Percentiles rank a stretch among this genome's conserved stretches.
Evolutionary conservation across 1,140 invertebrate species (phyloP).

Genomic region (Cydia fagiglandana): DNA sequence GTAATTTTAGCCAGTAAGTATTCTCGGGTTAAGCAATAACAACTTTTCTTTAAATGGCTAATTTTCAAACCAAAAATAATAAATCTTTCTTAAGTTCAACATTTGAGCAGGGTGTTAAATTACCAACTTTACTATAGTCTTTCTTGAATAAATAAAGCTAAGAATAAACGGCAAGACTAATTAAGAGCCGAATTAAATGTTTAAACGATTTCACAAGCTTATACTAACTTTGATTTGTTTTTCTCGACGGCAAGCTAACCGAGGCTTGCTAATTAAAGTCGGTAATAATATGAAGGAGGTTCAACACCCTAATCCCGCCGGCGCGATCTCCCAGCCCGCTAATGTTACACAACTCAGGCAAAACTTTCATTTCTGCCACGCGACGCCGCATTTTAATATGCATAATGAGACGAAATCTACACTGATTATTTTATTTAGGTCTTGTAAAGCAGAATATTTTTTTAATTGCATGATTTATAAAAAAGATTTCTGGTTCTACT

Average conservation of each 20-base stretch:
- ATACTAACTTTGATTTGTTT: slow-evolving; percentile 27
- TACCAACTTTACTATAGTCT: slow-evolving; percentile 1
- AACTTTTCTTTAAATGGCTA: not conserved
- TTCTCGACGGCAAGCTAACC: slow-evolving; percentile 16
- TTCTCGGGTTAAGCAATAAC: no score
- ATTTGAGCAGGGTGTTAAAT: slow-evolving; percentile 24
- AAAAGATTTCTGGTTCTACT: no score
- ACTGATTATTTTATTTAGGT: not conserved
- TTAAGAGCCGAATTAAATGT: slow-evolving; percentile 30
- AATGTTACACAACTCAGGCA: slow-evolving; percentile 26
- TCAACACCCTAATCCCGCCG: slow-evolving; percentile 17
- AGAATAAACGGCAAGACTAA: slow-evolving; percentile 28
- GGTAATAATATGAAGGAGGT: slow-evolving; percentile 30
- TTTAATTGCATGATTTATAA: not conserved
- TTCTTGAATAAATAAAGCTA: slow-evolving; percentile 17
- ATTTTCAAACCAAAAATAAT: not conserved
- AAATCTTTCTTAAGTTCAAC: not conserved
- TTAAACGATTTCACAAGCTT: slow-evolving; percentile 29
- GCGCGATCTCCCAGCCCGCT: slow-evolving; percentile 1
- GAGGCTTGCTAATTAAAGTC: slow-evolving; percentile 28
- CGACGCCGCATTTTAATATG: slow-evolving; percentile 7
- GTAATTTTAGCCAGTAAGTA: no score
- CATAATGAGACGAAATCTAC: slow-evolving; percentile 6
- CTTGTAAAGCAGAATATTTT: not conserved
- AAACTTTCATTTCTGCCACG: slow-evolving; percentile 26